Evolutionary conservation across 2,113 vertebrate species (phyloP).

Genomic region (Tenebrosternarchus preto): DNA sequence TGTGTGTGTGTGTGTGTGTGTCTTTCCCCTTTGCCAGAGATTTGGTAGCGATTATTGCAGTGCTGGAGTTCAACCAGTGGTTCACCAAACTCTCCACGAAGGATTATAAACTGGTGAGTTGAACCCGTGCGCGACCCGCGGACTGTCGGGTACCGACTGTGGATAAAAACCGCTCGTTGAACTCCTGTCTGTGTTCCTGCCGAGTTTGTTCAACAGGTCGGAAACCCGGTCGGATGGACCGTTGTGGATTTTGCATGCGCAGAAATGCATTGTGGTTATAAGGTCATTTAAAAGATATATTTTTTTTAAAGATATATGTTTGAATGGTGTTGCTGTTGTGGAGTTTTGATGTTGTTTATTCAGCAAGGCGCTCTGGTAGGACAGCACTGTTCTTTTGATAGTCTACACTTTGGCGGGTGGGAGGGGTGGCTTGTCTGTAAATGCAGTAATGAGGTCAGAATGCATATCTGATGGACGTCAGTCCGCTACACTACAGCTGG

Average conservation of each 20-base stretch:
- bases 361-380: not conserved
- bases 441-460: not conserved
- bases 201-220: not conserved
- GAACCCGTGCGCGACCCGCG: not conserved
- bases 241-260: too few species aligned
- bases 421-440: not conserved
- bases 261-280: too few species aligned
- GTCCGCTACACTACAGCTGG: not conserved
- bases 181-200: not conserved
- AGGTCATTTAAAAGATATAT: too few species aligned
- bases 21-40: slow-evolving; percentile 80
- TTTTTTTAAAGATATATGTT: too few species aligned
- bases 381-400: too few species aligned
- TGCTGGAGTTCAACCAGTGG: slow-evolving; percentile 97
- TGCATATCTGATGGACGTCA: not conserved
- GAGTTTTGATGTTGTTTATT: not conserved
- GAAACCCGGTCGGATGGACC: too few species aligned
- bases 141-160: not conserved
- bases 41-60: slow-evolving; percentile 94
- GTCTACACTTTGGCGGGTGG: not conserved
- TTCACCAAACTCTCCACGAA: slow-evolving; percentile 95
- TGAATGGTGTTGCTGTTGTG: not conserved
- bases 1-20: slow-evolving; percentile 38
- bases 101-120: slow-evolving; percentile 94
- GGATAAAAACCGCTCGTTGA: too few species aligned